Evolutionary conservation across 2,113 vertebrate species (phyloP).

Genomic region (Hydropotes inermis): DNA sequence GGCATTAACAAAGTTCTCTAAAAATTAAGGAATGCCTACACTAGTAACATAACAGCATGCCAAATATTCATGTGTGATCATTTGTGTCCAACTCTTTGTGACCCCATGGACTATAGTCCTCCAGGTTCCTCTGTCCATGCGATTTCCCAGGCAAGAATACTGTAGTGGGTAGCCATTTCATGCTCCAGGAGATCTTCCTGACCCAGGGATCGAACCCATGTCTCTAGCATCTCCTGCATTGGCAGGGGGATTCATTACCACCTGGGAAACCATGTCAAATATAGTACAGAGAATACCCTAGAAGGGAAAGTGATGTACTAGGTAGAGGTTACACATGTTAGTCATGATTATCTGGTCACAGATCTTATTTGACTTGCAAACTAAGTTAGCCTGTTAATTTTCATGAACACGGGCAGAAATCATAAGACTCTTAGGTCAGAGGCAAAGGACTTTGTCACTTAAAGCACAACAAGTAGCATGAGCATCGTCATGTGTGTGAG

Average conservation of each 20-base stretch:
- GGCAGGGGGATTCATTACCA: not conserved
- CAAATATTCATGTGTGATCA: not conserved
- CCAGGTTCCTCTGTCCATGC: not conserved
- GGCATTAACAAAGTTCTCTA: not conserved
- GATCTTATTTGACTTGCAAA: not conserved
- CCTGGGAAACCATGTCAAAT: not conserved
- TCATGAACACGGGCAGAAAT: not conserved
- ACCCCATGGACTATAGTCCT: not conserved
- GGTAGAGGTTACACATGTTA: not conserved
- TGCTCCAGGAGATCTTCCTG: not conserved
- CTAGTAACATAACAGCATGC: not conserved
- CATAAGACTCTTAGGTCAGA: not conserved
- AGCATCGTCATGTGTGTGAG: fast-evolving
- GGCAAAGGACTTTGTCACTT: not conserved
- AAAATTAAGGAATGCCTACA: not conserved
- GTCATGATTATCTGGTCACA: not conserved
- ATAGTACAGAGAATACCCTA: not conserved
- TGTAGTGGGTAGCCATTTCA: not conserved
- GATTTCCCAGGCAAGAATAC: not conserved
- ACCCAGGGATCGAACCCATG: not conserved
- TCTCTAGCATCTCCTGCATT: not conserved
- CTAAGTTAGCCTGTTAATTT: not conserved
- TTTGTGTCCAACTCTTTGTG: not conserved
- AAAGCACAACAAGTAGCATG: not conserved
- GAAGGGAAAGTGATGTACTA: not conserved